Conservation (phyloP, 1,140 invertebrate genomes). For the Trichogramma pretiosum region DNA sequence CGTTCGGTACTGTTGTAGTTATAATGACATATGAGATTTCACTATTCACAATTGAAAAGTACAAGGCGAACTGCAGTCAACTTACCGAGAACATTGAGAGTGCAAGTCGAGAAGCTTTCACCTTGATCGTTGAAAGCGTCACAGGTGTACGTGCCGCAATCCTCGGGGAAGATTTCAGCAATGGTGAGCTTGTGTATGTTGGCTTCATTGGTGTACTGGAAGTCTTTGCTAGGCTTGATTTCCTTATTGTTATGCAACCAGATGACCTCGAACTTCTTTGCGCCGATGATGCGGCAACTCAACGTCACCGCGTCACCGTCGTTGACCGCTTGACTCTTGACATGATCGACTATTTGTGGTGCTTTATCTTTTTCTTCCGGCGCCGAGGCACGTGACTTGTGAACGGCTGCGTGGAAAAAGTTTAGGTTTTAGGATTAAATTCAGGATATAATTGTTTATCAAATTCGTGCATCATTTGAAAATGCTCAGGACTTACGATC, state of each 20-base stretch:
- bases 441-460: constrained; percentile 4
- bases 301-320: constrained; percentile 81
- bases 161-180: constrained; percentile 90
- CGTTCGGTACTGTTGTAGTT: constrained; percentile 66
- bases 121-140: constrained; percentile 93
- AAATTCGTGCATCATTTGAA: too few relatives aligned
- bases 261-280: constrained; percentile 82
- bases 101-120: constrained; percentile 86
- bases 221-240: constrained; percentile 93
- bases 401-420: background rate
- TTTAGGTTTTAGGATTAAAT: background rate
- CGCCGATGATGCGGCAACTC: constrained; percentile 77
- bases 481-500: constrained; percentile 69
- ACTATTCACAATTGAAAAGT: constrained; percentile 1
- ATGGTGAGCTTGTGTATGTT: constrained; percentile 86
- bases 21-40: background rate
- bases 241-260: constrained; percentile 97
- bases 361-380: constrained; percentile 57
- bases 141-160: constrained; percentile 88
- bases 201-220: constrained; percentile 83
- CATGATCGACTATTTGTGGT: constrained; percentile 75
- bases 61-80: too few relatives aligned
- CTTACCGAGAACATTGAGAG: constrained; percentile 67
- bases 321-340: constrained; percentile 68
- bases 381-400: constrained; percentile 3